Base-by-base conservation (phyloP, 2,888 invertebrate genomes). In the Lottia gigantea region DNA sequence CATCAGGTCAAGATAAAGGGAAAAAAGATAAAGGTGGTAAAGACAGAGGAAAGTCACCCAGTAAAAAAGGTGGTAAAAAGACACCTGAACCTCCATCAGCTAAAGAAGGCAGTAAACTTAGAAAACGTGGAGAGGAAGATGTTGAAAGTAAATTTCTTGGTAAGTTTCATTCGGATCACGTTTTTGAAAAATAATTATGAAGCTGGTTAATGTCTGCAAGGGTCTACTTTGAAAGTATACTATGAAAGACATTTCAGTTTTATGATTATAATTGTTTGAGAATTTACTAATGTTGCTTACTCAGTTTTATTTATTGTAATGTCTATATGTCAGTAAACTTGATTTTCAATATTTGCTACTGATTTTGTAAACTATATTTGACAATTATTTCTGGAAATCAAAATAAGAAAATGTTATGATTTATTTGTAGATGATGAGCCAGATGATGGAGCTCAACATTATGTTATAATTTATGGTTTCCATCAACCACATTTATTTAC, bases 121-220 rank as follows among this genome's bases (percentile, higher is more conserved):
- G 80, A 74, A 88, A 88, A 70, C 74, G 88, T 67, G 88, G 88
- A 23, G 88, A 89, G 62, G 87, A 87, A 71, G 87, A 87, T 66
- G 77, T 79, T 1, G 86, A 86, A 47, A 81, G 79, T 45, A 88
- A 87, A 81, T 88, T 83, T 72, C 85, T 88, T 71, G 88, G 88
- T 88, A 78, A 69, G 78, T 46, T 14, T 31, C 23, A 19, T 12
- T 31, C 23, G n/a, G 46, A 31, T n/a, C 49, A 19, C n/a, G 55
- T 19, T 45, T 23, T 26, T 11, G 31, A 6, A 31, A 6, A 31
- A 2, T 31, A 31, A 6, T 31, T n/a, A n/a, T n/a, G n/a, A n/a
- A n/a, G n/a, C n/a, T n/a, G n/a, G n/a, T n/a, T n/a, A n/a, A n/a
- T n/a, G 31, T 31, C 31, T 31, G 2, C 31, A 31, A 31, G 31